Base-by-base conservation (phyloP, 2,888 invertebrate genomes). In the Eulithis testata region DNA sequence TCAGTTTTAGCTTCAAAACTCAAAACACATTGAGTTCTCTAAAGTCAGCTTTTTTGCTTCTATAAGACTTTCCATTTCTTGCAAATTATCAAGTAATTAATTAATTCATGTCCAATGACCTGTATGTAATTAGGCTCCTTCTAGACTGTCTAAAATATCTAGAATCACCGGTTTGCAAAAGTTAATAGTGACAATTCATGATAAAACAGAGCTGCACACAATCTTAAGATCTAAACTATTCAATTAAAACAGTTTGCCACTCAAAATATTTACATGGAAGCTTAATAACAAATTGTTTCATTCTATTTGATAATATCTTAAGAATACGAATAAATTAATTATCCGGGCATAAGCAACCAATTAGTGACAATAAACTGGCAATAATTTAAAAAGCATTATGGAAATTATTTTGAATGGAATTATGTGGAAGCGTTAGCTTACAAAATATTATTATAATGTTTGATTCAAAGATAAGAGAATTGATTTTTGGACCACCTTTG, bases 301-400 rank as follows among this genome's bases (percentile, higher is more conserved):
- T 81, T 80, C 83, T 85, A 89, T 90, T 85, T 73, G 89, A 90
- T 90, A 85, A 65, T 74, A 90, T 89, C 89, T 79, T 70, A 71
- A 63, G n/a, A 71, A 64, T 75, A 71, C 66, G 80, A 85, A 89
- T 89, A 84, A 89, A 90, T 91, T 87, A 85, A 87, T 89, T 86
- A 86, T 79, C 75, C 77, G 76, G 80, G 86, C 83, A 79, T 85
- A 84, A 81, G 76, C 80, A 77, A 66, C 87, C 83, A 88, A 86
- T 87, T 87, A 88, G 85, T 58, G 43, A 47, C 81, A 76, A 63
- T 14, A 27, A 12, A 43, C 12, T 51, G 66, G 61, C 69, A 78
- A 57, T 77, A 75, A 70, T 75, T 77, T 73, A 70, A 74, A 72
- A 74, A 75, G 75, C 69, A 72, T 73, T 65, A 69, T 67, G 69